Conservation (phyloP, 1,140 invertebrate genomes). For the Eriocheir sinensis region DNA sequence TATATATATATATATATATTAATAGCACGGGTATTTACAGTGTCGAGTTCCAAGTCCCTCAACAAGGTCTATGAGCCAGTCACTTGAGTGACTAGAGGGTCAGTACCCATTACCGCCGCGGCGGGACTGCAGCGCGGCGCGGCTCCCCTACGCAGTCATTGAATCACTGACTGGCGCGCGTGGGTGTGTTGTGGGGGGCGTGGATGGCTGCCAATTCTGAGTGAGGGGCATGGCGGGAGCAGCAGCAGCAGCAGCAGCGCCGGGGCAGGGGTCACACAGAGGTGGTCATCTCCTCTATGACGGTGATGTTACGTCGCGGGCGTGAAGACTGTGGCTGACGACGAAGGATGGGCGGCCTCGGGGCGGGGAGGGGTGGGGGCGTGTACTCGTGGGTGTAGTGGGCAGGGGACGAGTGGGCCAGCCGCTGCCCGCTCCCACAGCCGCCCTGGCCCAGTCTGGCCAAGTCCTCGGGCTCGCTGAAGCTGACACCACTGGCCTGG, state of each 20-base stretch:
- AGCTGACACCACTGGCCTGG: constrained; percentile 81
- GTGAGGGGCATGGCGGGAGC: not conserved
- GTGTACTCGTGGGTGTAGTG: constrained; percentile 83
- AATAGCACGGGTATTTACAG: not conserved
- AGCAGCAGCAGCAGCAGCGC: constrained; percentile 28
- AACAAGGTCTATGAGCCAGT: not conserved
- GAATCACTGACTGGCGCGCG: not conserved
- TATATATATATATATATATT: too few species aligned
- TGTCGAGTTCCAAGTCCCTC: not conserved
- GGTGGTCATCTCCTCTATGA: constrained; percentile 85
- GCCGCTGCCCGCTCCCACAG: not conserved
- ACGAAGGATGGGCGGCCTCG: constrained; percentile 80
- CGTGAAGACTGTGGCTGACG: constrained; percentile 74
- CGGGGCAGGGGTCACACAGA: constrained; percentile 81
- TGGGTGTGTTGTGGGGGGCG: not conserved
- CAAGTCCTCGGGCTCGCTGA: constrained; percentile 89
- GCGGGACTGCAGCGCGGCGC: not conserved
- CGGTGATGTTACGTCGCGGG: constrained; percentile 78
- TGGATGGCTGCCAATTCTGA: not conserved
- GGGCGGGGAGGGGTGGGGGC: constrained; percentile 90
- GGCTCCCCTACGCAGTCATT: not conserved
- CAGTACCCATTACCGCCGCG: not conserved
- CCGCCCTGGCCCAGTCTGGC: constrained; percentile 82
- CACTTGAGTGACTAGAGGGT: not conserved
- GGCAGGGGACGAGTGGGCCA: constrained; percentile 79